Evolutionary conservation across 2,797 vertebrate genomes (phyloP).

Genomic region (Siniperca obscura): DNA sequence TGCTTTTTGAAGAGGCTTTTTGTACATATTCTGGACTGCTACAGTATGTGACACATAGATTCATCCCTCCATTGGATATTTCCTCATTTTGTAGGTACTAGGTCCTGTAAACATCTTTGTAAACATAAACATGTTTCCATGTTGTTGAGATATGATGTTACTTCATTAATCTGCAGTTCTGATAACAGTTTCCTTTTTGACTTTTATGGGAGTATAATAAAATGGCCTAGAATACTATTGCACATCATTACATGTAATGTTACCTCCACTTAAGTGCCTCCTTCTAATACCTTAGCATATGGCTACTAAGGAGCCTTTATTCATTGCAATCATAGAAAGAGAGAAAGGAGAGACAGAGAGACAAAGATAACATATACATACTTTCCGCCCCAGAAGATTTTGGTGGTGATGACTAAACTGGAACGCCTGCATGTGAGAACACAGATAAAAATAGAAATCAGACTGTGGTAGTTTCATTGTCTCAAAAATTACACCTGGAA

Average conservation of each 20-base stretch:
- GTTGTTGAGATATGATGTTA: background rate
- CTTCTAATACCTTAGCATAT: background rate
- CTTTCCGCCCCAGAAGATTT: conserved; percentile 99
- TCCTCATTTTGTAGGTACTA: too few relatives aligned
- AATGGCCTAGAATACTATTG: background rate
- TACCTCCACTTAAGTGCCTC: background rate
- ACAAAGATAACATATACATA: conserved; percentile 78
- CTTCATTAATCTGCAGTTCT: background rate
- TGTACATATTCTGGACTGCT: too few relatives aligned
- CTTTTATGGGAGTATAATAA: background rate
- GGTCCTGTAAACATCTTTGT: too few relatives aligned
- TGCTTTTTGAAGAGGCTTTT: too few relatives aligned
- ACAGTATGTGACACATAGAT: too few relatives aligned
- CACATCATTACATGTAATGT: background rate
- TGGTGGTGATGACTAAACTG: conserved; percentile 97
- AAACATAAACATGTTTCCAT: background rate
- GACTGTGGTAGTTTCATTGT: background rate
- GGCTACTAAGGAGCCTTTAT: too few relatives aligned
- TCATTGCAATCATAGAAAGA: background rate
- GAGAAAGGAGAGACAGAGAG: background rate
- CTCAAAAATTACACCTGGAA: background rate
- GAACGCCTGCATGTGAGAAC: conserved; percentile 86
- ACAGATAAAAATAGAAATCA: background rate
- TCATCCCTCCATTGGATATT: too few relatives aligned
- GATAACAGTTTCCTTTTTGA: background rate